Evolutionary conservation across 2,113 vertebrate genomes (phyloP).

Genomic region (Pangasianodon hypophthalmus): DNA sequence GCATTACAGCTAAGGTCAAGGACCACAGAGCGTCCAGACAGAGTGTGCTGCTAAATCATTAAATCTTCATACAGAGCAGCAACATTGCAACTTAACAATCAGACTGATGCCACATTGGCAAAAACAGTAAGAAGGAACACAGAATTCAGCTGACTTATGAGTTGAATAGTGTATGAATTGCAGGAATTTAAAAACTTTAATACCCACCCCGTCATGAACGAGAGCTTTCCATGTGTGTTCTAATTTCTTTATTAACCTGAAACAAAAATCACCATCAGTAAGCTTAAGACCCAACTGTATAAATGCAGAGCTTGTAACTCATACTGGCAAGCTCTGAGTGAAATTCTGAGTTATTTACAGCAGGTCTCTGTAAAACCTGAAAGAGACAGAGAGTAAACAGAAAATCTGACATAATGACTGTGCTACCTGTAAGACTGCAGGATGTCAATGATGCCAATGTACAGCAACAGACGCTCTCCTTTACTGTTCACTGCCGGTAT

Average conservation of each 20-base stretch:
- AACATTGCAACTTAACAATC: not conserved
- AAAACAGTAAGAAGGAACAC: not conserved
- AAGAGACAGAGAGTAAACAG: not conserved
- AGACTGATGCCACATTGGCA: not conserved
- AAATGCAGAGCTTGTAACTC: not conserved
- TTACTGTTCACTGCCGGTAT: constrained; percentile 93
- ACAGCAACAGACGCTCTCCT: constrained; percentile 90
- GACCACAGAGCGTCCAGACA: constrained; percentile 23
- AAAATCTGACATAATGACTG: not conserved
- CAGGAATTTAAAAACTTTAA: not conserved
- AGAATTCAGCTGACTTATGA: not conserved
- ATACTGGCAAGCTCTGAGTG: not conserved
- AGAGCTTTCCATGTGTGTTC: constrained; percentile 98
- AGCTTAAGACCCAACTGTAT: not conserved
- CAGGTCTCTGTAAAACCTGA: not conserved
- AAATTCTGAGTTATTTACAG: not conserved
- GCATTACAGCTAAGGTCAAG: constrained; percentile 34
- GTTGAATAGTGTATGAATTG: not conserved
- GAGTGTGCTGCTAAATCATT: constrained; percentile 30
- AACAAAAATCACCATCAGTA: not conserved
- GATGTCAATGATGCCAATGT: constrained; percentile 95
- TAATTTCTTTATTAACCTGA: constrained; percentile 96
- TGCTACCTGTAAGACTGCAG: constrained; percentile 93
- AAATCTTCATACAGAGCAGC: not conserved
- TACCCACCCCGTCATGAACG: constrained; percentile 94